Evolutionary conservation across 1,140 invertebrate genomes (phyloP).

Genomic region (Tachypleus tridentatus): DNA sequence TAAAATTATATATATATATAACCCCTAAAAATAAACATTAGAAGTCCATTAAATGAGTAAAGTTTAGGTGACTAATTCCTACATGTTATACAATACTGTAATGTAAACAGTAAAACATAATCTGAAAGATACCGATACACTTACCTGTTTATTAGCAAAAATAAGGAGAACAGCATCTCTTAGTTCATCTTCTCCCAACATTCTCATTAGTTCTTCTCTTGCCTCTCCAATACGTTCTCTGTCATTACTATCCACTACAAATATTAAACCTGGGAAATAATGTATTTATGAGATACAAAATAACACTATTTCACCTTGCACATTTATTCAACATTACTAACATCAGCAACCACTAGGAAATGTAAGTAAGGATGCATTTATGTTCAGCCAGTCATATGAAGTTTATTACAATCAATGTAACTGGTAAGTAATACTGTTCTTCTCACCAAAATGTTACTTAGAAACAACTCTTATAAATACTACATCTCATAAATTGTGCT

Average conservation of each 20-base stretch:
- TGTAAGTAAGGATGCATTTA: not conserved
- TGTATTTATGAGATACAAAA: not conserved
- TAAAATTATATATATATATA: no score
- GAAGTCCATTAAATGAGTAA: no score
- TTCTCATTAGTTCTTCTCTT: constrained; percentile 85
- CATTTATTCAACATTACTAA: constrained; percentile 1
- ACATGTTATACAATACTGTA: no score
- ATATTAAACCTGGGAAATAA: constrained; percentile 63
- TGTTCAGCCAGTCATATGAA: not conserved
- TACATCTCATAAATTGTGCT: no score
- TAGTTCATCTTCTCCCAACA: constrained; percentile 92
- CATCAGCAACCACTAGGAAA: no score
- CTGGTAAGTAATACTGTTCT: no score
- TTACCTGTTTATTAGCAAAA: constrained; percentile 98
- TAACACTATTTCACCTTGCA: not conserved
- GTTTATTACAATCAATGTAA: not conserved
- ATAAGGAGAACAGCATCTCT: constrained; percentile 92
- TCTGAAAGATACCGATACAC: constrained; percentile 7
- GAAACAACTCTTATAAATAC: no score
- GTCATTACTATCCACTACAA: constrained; percentile 96
- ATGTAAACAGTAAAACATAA: no score
- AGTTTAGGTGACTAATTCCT: no score
- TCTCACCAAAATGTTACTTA: no score
- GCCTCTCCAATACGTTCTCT: constrained; percentile 87
- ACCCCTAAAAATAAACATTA: no score